A percentile compares a stretch with the other conserved stretches of the same genome.
Conservation (phyloP, 2,888 invertebrate species). For the Drosophila mulleri region DNA sequence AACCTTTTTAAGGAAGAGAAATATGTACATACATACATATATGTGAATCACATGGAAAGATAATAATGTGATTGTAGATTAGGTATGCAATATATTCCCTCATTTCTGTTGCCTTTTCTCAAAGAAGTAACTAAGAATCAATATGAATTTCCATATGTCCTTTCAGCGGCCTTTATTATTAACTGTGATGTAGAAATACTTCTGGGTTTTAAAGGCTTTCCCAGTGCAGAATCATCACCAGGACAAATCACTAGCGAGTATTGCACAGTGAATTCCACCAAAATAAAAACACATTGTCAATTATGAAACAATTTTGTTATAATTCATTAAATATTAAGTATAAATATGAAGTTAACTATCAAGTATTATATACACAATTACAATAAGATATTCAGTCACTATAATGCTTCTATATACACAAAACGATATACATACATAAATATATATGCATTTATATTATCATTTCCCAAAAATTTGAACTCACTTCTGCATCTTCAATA, state of each 20-base stretch:
- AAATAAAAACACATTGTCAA: slow-evolving; percentile 31
- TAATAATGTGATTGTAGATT: not conserved
- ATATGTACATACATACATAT: not conserved
- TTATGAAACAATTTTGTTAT: slow-evolving; percentile 77
- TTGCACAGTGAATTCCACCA: not conserved
- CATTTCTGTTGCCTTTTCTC: no score
- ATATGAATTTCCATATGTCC: no score
- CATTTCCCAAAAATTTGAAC: slow-evolving; percentile 59
- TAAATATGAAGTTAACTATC: slow-evolving; percentile 77
- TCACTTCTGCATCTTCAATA: slow-evolving; percentile 60
- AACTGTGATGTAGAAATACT: not conserved
- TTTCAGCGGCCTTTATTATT: not conserved
- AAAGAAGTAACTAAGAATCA: no score
- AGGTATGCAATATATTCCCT: not conserved
- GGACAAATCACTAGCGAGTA: not conserved
- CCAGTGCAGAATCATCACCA: not conserved
- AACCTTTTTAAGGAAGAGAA: no score
- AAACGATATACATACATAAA: slow-evolving; percentile 31
- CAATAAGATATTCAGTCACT: slow-evolving; percentile 80
- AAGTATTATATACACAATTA: slow-evolving; percentile 82
- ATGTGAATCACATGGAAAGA: not conserved
- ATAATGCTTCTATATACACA: slow-evolving; percentile 80
- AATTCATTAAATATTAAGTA: slow-evolving; percentile 79
- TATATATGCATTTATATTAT: slow-evolving; percentile 33
- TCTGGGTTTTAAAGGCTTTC: not conserved